phyloP scores from a whole-genome alignment of 23 tunicate species.

The Styela clava region DNA sequence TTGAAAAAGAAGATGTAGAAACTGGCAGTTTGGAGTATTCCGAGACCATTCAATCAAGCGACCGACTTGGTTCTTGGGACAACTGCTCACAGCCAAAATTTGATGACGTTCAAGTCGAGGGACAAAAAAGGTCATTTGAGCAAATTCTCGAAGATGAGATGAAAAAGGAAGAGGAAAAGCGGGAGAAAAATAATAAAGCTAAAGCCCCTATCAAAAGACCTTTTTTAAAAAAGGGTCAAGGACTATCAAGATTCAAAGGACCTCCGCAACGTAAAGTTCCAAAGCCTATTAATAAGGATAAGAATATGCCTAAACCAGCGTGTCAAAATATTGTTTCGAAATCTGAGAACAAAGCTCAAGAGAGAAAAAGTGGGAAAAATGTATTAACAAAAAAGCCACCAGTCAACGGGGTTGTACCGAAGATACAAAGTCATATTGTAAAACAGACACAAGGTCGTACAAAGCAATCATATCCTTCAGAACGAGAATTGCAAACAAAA shows the following conservation, averaged over 20 bases:
- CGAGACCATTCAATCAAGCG: no score
- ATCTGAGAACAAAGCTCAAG: no score
- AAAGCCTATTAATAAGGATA: background rate
- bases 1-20: conserved; percentile 23
- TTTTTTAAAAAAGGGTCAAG: conserved; percentile 85
- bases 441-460: background rate
- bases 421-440: background rate
- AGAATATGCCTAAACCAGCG: background rate
- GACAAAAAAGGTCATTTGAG: conserved; percentile 73
- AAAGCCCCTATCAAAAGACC: conserved; percentile 52
- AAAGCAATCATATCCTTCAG: background rate
- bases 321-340: background rate
- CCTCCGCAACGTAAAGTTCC: conserved; percentile 49
- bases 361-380: no score
- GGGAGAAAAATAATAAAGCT: background rate
- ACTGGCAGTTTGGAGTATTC: background rate
- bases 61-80: conserved; percentile 9
- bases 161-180: conserved; percentile 22
- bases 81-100: conserved; percentile 29
- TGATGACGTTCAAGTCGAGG: conserved; percentile 77
- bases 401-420: background rate
- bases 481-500: no score
- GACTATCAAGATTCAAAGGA: conserved; percentile 88
- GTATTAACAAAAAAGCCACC: background rate
- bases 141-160: conserved; percentile 66